Evolutionary conservation across 23 tunicate genomes (phyloP).

Genomic region (Pegea sp.): DNA sequence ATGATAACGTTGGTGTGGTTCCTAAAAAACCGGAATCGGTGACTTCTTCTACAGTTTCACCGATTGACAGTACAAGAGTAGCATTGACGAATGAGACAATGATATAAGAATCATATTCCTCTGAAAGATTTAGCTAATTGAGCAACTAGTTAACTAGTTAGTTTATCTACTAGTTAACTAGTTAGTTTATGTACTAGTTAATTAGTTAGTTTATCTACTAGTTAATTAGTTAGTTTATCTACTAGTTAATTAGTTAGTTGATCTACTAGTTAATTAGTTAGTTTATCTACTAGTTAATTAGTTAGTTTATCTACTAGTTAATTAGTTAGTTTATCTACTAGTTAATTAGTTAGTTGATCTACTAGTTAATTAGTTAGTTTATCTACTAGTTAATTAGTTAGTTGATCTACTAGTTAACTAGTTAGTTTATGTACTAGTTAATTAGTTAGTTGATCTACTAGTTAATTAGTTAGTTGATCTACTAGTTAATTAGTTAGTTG

Average conservation of each 20-base stretch:
- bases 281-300: not conserved
- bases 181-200: no score
- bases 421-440: no score
- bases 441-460: no score
- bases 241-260: not conserved
- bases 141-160: not conserved
- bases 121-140: no score
- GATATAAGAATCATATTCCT: slow-evolving; percentile 93
- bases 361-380: no score
- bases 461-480: no score
- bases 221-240: no score
- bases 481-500: not conserved
- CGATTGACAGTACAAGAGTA: slow-evolving; percentile 88
- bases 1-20: slow-evolving; percentile 91
- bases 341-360: not conserved
- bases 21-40: slow-evolving; percentile 99
- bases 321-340: not conserved
- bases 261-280: no score
- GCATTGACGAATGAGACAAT: slow-evolving; percentile 97
- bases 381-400: not conserved
- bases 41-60: slow-evolving; percentile 99
- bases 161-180: not conserved
- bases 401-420: no score
- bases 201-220: no score
- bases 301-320: no score